These are phyloP conservation scores for Dallia pectoralis DNA, from an alignment of 2,797 vertebrate genomes.

Conservation along the genomic window DNA sequence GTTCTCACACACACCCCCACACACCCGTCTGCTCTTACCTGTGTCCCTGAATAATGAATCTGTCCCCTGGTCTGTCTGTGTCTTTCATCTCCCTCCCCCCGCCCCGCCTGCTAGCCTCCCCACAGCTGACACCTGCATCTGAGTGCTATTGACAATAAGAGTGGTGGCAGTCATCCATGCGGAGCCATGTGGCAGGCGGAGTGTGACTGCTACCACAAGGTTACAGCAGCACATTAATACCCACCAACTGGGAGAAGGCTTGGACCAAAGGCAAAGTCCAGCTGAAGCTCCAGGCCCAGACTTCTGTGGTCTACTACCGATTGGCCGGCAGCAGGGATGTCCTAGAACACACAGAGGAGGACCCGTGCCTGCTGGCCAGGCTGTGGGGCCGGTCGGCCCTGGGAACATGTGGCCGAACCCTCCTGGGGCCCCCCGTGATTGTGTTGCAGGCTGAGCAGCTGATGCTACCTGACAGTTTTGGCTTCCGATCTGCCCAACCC, in stretches of 20 bases:
- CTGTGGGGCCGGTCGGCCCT: no score
- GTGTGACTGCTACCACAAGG: constrained; percentile 49
- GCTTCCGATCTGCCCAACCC: no score
- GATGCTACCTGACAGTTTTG: no score
- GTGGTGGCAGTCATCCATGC: constrained; percentile 62
- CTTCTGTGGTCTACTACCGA: neutral
- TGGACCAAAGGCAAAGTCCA: neutral
- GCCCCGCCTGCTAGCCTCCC: constrained; percentile 48
- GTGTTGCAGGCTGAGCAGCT: no score
- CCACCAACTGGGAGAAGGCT: constrained; percentile 4
- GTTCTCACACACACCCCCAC: constrained; percentile 45
- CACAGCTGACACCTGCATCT: constrained; percentile 54
- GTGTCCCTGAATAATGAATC: constrained; percentile 72
- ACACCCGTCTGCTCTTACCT: constrained; percentile 58
- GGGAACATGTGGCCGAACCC: no score
- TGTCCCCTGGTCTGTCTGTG: constrained; percentile 55
- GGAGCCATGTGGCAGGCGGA: constrained; percentile 57
- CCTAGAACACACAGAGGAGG: no score
- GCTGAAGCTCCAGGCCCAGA: neutral
- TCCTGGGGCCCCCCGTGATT: no score
- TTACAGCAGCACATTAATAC: constrained; percentile 16
- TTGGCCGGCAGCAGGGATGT: neutral
- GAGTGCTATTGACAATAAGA: constrained; percentile 61
- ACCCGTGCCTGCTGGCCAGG: no score
- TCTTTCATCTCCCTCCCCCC: constrained; percentile 59